phyloP scores from a whole-genome alignment of 2,113 vertebrate genomes.

The Choloepus hoffmanni region DNA sequence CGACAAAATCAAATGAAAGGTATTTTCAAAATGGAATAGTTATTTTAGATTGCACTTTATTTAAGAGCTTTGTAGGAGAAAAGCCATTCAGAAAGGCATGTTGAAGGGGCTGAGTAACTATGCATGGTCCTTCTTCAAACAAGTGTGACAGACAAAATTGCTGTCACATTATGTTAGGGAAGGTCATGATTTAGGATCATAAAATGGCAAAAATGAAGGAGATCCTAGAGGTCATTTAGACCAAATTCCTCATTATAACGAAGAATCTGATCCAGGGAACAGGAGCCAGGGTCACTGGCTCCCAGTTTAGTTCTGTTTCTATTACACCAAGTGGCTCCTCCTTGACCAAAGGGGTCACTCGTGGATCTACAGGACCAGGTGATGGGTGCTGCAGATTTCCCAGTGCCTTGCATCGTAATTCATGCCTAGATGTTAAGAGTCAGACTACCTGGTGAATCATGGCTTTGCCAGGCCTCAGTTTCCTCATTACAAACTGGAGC shows the following conservation, averaged over 20 bases:
- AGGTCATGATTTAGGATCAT: background rate
- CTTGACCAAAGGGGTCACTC: background rate
- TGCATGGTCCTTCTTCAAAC: background rate
- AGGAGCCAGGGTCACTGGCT: background rate
- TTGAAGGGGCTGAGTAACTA: background rate
- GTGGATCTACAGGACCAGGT: background rate
- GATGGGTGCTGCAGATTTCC: background rate
- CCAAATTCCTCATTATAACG: background rate
- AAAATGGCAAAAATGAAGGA: background rate
- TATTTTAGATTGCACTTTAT: slow-evolving; percentile 20
- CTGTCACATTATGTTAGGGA: background rate
- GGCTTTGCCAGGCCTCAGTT: background rate
- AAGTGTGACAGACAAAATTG: background rate
- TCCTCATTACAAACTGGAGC: background rate
- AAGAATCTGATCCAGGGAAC: background rate
- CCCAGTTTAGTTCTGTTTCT: background rate
- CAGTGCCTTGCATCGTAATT: too few relatives aligned
- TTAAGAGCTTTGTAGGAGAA: background rate
- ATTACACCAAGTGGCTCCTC: background rate
- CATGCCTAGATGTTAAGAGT: background rate
- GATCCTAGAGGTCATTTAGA: too few relatives aligned
- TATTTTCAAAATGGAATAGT: slow-evolving; percentile 16
- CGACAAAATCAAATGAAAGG: background rate
- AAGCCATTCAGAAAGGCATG: background rate
- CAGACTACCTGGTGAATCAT: background rate